Percentiles rank a stretch among this genome's conserved stretches.
Evolutionary conservation across 2,113 vertebrate genomes (phyloP).

Genomic region (Varanus salvator): DNA sequence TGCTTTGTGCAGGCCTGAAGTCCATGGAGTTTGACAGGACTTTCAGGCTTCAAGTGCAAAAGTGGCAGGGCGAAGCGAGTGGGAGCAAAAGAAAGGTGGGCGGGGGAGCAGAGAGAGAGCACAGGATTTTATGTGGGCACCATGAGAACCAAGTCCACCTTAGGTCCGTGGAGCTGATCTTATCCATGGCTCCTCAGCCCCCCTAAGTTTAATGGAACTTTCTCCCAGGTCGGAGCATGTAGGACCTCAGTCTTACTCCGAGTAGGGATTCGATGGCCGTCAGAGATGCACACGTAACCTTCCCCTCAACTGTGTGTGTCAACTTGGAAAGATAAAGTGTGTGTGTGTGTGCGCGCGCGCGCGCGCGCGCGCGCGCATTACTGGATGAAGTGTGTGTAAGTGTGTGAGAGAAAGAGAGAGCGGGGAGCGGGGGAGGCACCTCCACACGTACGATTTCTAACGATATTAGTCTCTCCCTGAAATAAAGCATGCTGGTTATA

Average conservation of each 20-base stretch:
- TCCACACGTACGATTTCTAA: too few relatives aligned
- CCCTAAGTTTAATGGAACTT: not conserved
- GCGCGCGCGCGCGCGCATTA: not conserved
- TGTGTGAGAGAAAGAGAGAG: not conserved
- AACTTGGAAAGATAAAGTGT: slow-evolving; percentile 25
- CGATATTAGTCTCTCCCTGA: not conserved
- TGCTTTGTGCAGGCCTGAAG: not conserved
- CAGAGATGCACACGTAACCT: slow-evolving; percentile 38
- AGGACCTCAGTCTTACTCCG: not conserved
- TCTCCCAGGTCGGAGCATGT: not conserved
- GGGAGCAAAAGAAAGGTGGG: too few relatives aligned
- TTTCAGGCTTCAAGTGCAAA: not conserved
- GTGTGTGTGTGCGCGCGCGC: too few relatives aligned
- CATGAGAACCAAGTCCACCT: not conserved
- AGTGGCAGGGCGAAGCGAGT: not conserved
- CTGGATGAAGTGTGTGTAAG: too few relatives aligned
- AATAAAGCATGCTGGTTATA: not conserved
- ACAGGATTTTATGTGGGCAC: not conserved
- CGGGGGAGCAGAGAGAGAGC: not conserved
- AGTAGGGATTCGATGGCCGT: slow-evolving; percentile 50
- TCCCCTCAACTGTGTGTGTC: slow-evolving; percentile 13
- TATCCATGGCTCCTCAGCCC: not conserved
- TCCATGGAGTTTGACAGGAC: not conserved
- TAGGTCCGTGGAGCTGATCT: not conserved
- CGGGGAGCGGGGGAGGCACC: not conserved